Base-by-base conservation (phyloP, 2,113 vertebrate genomes). In the Entomyzon cyanotis region DNA sequence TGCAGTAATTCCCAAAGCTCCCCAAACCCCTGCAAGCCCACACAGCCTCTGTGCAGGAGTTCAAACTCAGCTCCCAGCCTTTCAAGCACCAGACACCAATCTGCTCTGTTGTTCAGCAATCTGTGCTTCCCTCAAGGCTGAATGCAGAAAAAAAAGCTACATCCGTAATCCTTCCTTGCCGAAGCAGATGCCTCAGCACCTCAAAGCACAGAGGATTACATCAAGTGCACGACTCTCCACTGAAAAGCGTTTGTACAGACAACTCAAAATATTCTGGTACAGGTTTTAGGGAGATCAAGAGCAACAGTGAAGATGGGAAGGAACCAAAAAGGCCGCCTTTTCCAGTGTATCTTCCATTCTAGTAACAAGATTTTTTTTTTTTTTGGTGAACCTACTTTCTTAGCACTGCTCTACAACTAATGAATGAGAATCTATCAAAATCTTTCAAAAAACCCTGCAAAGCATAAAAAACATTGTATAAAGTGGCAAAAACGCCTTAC, bases 161-260 rank as follows among this genome's bases (percentile, higher is more conserved):
- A 78, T 53, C 70, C 3, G 0, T 71, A 89, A 87, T 63, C 83
- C 65, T 22, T 78, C 56, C 84, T 22, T 22, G 44, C 56, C 15
- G 16, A 53, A 94, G 86, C 83, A 96, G 93, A 81, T 60, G 89
- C 77, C 50, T 42, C 21, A 4, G 60, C 80, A 92, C 93, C 93
- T 87, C 94, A 89, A 86, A 96, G 89, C 74, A 55, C 46, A 21
- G 76, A 78, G 84, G 81, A 74, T 89, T 84, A 89, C 86, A 92
- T 42, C 88, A 60, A 70, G 76, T 39, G 41, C 41, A 70, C 3
- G 1, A 42, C 68, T 84, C 89, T 71, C 25, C 15, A 11, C 65
- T 39, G 33, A 78, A 87, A 19, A 90, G 56, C 3, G 0, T 11
- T 35, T 11, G 56, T 63, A 89, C 55, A 80, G 63, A 92, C 41